Conservation (phyloP, 2,797 vertebrate species). For the Echeneis naucrates region DNA sequence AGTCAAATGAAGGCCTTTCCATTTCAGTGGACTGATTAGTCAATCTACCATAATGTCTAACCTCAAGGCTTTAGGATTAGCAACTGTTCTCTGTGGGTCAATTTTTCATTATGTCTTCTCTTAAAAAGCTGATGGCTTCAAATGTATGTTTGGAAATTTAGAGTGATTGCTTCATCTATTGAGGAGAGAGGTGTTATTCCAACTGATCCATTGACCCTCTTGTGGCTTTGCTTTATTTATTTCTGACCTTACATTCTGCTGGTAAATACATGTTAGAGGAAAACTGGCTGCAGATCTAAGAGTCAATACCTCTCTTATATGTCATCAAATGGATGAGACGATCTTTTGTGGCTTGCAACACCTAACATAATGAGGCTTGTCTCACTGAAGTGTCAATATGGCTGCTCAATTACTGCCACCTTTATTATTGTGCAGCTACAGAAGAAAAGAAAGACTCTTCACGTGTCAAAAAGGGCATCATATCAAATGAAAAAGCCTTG, state of each 20-base stretch:
- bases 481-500: constrained; percentile 70
- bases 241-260: constrained; percentile 58
- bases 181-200: constrained; percentile 67
- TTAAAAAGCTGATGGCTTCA: constrained; percentile 68
- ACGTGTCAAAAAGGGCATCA: constrained; percentile 78
- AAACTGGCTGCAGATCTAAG: constrained; percentile 37
- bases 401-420: constrained; percentile 10
- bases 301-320: constrained; percentile 49
- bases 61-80: constrained; percentile 78
- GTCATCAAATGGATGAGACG: constrained; percentile 40
- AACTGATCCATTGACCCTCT: constrained; percentile 59
- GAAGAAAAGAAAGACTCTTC: constrained; percentile 67
- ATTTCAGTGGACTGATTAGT: constrained; percentile 79
- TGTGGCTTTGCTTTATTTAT: constrained; percentile 39
- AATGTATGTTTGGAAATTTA: constrained; percentile 63
- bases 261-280: constrained; percentile 60
- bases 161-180: constrained; percentile 70
- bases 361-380: constrained; percentile 30
- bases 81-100: constrained; percentile 73
- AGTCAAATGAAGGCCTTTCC: constrained; percentile 74
- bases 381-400: constrained; percentile 17
- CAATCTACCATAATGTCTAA: constrained; percentile 73
- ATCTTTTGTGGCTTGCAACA: constrained; percentile 43
- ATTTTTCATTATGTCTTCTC: constrained; percentile 70
- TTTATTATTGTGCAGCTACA: constrained; percentile 6